phyloP scores from a whole-genome alignment of 2,888 invertebrate genomes.

The Dascillus cervinus region DNA sequence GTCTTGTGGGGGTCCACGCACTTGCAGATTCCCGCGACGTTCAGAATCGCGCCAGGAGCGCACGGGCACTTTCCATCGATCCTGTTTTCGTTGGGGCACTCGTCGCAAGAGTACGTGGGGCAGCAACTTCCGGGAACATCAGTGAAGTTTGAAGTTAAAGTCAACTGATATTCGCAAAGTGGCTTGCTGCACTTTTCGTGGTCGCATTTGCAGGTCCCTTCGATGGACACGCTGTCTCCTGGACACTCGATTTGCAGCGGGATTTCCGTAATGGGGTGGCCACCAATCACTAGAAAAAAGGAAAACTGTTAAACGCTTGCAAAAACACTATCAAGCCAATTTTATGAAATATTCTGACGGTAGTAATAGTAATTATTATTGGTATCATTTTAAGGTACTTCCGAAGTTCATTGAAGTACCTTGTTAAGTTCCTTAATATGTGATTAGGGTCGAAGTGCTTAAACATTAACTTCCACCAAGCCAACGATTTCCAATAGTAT shows the following conservation, averaged over 20 bases:
- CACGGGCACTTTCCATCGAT: slow-evolving; percentile 32
- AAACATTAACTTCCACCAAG: too few relatives aligned
- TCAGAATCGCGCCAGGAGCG: slow-evolving; percentile 28
- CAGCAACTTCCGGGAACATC: slow-evolving; percentile 31
- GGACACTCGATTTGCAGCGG: too few relatives aligned
- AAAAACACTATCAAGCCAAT: too few relatives aligned
- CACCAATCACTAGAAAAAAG: slow-evolving; percentile 22
- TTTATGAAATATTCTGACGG: too few relatives aligned
- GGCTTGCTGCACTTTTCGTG: slow-evolving; percentile 27
- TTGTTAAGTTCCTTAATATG: too few relatives aligned
- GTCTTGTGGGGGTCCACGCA: slow-evolving; percentile 29
- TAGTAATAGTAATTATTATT: too few relatives aligned
- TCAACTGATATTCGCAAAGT: slow-evolving; percentile 23
- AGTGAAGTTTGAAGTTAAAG: slow-evolving; percentile 22
- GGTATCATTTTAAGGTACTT: too few relatives aligned
- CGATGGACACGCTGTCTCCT: slow-evolving; percentile 26
- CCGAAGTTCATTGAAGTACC: too few relatives aligned
- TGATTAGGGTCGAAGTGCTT: too few relatives aligned
- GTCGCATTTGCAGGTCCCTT: slow-evolving; percentile 30
- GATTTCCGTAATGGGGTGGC: too few relatives aligned
- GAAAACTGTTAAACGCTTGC: too few relatives aligned
- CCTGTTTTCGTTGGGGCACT: slow-evolving; percentile 27
- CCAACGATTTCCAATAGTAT: too few relatives aligned
- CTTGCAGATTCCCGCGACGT: slow-evolving; percentile 26
- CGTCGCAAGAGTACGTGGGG: slow-evolving; percentile 31